Percentiles rank a stretch among this genome's conserved stretches.
Conservation (phyloP, 2,888 invertebrate genomes). For the Meliscaeva auricollis region DNA sequence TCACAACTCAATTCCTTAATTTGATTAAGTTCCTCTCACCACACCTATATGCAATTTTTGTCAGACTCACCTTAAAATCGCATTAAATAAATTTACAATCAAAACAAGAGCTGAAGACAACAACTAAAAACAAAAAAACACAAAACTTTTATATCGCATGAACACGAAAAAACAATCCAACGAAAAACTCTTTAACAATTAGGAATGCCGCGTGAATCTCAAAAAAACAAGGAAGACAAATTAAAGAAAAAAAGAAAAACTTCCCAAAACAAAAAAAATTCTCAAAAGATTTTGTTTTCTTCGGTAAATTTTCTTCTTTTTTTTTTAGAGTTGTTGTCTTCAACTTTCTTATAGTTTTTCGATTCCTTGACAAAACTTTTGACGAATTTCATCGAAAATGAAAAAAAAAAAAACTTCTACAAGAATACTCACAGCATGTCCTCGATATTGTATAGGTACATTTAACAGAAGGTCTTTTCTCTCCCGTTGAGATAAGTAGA, state of each 20-base stretch:
- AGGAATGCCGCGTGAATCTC: conserved; percentile 71
- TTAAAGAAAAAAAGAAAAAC: conserved; percentile 19
- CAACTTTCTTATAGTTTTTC: conserved; percentile 3
- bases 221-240: conserved; percentile 30
- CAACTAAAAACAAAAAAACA: conserved; percentile 1
- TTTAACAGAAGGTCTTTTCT: conserved; percentile 41
- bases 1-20: background rate
- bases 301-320: conserved; percentile 21
- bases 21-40: background rate
- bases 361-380: conserved; percentile 52
- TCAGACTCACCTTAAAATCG: conserved; percentile 28
- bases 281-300: conserved; percentile 18
- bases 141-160: conserved; percentile 44
- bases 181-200: conserved; percentile 68
- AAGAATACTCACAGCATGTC: conserved; percentile 52
- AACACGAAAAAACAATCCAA: conserved; percentile 43
- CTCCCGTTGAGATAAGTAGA: conserved; percentile 1
- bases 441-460: conserved; percentile 30
- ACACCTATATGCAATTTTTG: background rate
- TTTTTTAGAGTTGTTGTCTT: conserved; percentile 34
- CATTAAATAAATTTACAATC: conserved; percentile 62
- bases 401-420: conserved; percentile 41
- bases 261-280: conserved; percentile 42
- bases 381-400: conserved; percentile 49
- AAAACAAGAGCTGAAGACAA: conserved; percentile 33